Conservation (phyloP, 2,888 invertebrate species). For the Adineta ricciae region DNA sequence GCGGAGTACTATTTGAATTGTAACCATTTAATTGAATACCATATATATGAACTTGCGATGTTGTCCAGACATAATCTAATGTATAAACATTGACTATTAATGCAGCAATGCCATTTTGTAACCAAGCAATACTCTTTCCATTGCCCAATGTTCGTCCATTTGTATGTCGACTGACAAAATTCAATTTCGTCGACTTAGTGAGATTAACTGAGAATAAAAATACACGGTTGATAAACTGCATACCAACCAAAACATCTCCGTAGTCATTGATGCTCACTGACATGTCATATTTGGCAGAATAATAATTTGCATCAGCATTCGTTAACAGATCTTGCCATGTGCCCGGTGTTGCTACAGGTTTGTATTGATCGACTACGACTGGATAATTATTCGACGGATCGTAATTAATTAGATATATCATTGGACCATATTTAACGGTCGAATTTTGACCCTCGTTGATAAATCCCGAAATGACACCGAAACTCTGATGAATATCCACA, state of each 20-base stretch:
- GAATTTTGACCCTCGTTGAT: not conserved
- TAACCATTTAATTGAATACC: not conserved
- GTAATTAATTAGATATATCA: not conserved
- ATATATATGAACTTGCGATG: not conserved
- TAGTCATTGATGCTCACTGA: not conserved
- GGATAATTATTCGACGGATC: not conserved
- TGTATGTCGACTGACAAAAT: not conserved
- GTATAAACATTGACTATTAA: not conserved
- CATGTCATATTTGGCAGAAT: constrained; percentile 14
- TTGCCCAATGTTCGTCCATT: not conserved
- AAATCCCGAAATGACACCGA: constrained; percentile 6
- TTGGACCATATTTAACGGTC: not conserved
- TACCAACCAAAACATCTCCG: not conserved
- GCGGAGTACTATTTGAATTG: constrained; percentile 11
- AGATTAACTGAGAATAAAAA: not conserved
- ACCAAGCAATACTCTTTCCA: not conserved
- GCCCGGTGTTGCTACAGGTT: not conserved
- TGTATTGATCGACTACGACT: not conserved
- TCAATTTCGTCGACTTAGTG: not conserved
- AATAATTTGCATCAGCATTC: not conserved
- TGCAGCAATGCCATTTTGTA: not conserved
- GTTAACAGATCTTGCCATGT: constrained; percentile 1
- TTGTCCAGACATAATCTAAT: not conserved
- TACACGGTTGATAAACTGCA: constrained; percentile 1
- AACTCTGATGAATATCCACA: not conserved